A percentile compares a stretch with the other conserved stretches of the same genome.
These are phyloP conservation scores for Rachycentron canadum DNA, from an alignment of 2,797 vertebrate genomes.

Conservation along the genomic window DNA sequence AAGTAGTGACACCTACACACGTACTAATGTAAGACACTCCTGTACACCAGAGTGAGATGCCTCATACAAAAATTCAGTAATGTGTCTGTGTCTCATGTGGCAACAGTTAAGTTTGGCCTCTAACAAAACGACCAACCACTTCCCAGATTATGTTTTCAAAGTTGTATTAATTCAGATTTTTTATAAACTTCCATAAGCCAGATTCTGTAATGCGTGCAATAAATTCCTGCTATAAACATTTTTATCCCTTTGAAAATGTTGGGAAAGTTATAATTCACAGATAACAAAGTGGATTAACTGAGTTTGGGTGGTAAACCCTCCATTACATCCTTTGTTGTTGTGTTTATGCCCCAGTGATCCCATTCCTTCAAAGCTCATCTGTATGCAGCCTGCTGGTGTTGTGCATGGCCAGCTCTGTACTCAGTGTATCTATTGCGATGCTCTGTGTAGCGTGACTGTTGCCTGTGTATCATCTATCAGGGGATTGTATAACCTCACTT, in stretches of 20 bases:
- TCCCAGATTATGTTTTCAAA: background rate
- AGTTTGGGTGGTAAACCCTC: slow-evolving; percentile 56
- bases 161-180: slow-evolving; percentile 1
- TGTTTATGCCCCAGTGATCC: slow-evolving; percentile 69
- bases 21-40: background rate
- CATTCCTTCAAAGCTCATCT: slow-evolving; percentile 66
- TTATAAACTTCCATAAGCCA: background rate
- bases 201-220: slow-evolving; percentile 3
- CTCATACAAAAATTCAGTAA: background rate
- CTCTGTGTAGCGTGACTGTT: slow-evolving; percentile 76
- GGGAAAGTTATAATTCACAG: slow-evolving; percentile 38
- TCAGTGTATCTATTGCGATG: slow-evolving; percentile 76
- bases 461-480: slow-evolving; percentile 79
- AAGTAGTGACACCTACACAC: background rate
- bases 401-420: slow-evolving; percentile 64
- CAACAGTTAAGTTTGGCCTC: background rate
- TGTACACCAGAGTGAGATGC: background rate
- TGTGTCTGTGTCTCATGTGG: background rate
- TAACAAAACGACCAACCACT: background rate
- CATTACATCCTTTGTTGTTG: slow-evolving; percentile 65
- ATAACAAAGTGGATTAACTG: slow-evolving; percentile 49
- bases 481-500: slow-evolving; percentile 75
- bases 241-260: slow-evolving; percentile 23
- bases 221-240: slow-evolving; percentile 7
- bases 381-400: slow-evolving; percentile 70